Evolutionary conservation across 2,888 invertebrate species (phyloP).

Genomic region (Thumatha senex): DNA sequence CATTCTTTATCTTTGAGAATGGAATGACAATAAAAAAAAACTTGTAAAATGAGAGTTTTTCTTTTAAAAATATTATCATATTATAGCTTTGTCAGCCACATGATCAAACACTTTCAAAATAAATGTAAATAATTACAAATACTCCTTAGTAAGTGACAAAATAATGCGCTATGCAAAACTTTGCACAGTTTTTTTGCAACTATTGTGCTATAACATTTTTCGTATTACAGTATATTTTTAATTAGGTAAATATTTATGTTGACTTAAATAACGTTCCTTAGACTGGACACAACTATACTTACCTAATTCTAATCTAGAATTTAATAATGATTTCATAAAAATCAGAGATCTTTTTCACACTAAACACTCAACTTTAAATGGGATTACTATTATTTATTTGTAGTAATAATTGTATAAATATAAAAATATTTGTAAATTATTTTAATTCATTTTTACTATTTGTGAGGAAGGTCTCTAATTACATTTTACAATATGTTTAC

Average conservation of each 20-base stretch:
- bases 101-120: too few species aligned
- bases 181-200: too few species aligned
- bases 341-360: conserved; percentile 20
- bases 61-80: too few species aligned
- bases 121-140: too few species aligned
- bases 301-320: conserved; percentile 24
- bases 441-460: conserved; percentile 16
- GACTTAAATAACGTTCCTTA: not conserved
- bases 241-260: not conserved
- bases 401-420: conserved; percentile 13
- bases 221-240: not conserved
- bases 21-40: too few species aligned
- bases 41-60: too few species aligned
- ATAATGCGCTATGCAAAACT: too few species aligned
- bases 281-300: conserved; percentile 29
- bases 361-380: conserved; percentile 11
- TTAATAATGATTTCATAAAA: conserved; percentile 25
- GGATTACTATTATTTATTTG: conserved; percentile 17
- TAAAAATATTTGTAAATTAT: conserved; percentile 20
- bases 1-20: conserved; percentile 1
- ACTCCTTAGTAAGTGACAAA: too few species aligned
- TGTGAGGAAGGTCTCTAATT: conserved; percentile 24
- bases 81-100: too few species aligned
- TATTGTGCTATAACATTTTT: not conserved
- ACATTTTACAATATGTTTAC: conserved; percentile 22